Conservation (phyloP, 2,113 vertebrate genomes). For the Neopipo cinnamomea region DNA sequence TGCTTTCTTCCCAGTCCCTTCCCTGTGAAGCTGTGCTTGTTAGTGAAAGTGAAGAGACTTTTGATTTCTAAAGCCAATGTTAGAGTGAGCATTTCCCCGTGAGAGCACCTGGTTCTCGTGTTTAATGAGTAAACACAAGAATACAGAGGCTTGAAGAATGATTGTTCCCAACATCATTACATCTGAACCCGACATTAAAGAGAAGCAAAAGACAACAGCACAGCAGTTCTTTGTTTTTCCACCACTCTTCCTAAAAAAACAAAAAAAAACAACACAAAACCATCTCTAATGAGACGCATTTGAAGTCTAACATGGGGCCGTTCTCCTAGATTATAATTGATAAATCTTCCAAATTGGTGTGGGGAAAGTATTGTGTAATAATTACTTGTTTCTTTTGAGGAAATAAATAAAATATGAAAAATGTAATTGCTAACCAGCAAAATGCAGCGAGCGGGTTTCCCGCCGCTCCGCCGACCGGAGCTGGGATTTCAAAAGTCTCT, state of each 20-base stretch:
- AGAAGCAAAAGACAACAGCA: slow-evolving; percentile 61
- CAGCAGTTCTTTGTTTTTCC: slow-evolving; percentile 71
- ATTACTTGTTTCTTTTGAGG: slow-evolving; percentile 69
- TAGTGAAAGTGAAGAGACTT: slow-evolving; percentile 63
- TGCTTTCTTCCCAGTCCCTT: slow-evolving; percentile 3
- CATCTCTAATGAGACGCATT: slow-evolving; percentile 63
- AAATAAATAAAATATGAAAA: slow-evolving; percentile 74
- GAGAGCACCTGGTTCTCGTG: slow-evolving; percentile 68
- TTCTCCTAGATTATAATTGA: slow-evolving; percentile 67
- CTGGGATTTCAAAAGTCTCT: slow-evolving; percentile 33
- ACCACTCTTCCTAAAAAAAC: slow-evolving; percentile 56
- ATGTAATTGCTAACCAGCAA: slow-evolving; percentile 50
- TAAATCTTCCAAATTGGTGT: slow-evolving; percentile 67
- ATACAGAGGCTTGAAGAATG: slow-evolving; percentile 66
- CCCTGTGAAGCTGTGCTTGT: slow-evolving; percentile 41
- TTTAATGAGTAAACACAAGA: slow-evolving; percentile 76
- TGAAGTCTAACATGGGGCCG: slow-evolving; percentile 64
- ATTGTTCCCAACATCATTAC: slow-evolving; percentile 72
- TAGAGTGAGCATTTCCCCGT: slow-evolving; percentile 57
- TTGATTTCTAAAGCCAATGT: slow-evolving; percentile 64
- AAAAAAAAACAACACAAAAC: not conserved
- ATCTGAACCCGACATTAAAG: slow-evolving; percentile 61
- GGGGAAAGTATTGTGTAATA: slow-evolving; percentile 58
- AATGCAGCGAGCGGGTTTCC: slow-evolving; percentile 30
- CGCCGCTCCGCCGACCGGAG: not conserved